Conservation (phyloP, 2,797 vertebrate genomes). For the Tauraco hartlaubi region DNA sequence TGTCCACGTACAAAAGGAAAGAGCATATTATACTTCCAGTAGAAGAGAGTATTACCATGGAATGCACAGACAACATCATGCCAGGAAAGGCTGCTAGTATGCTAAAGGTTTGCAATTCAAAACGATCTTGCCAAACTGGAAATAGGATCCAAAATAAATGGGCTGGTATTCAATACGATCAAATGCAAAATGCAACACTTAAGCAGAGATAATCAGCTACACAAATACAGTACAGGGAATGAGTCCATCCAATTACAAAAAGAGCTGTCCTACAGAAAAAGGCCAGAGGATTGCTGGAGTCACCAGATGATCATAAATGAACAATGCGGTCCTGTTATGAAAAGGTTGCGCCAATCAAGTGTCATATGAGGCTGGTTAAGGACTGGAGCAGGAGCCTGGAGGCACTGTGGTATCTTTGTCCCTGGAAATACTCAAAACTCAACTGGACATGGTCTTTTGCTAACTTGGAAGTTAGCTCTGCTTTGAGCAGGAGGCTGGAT, state of each 20-base stretch:
- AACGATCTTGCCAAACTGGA: background rate
- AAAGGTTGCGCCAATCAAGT: background rate
- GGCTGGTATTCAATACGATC: background rate
- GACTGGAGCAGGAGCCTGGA: background rate
- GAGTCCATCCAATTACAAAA: background rate
- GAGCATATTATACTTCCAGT: background rate
- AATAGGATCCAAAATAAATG: background rate
- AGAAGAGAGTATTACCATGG: background rate
- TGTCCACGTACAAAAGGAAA: background rate
- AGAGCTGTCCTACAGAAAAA: background rate
- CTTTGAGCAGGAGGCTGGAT: background rate
- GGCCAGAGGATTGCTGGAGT: background rate
- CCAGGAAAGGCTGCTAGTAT: background rate
- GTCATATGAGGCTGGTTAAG: background rate
- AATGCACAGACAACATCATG: background rate
- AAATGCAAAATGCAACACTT: background rate
- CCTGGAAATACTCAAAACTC: background rate
- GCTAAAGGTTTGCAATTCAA: background rate
- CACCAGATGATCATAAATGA: background rate
- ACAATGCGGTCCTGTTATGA: background rate
- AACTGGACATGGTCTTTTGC: background rate
- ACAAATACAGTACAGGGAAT: background rate
- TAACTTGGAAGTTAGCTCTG: background rate
- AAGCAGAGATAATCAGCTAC: background rate
- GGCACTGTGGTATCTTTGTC: background rate